Evolutionary conservation across 2,888 invertebrate genomes (phyloP).

Genomic region (Seira ritae): DNA sequence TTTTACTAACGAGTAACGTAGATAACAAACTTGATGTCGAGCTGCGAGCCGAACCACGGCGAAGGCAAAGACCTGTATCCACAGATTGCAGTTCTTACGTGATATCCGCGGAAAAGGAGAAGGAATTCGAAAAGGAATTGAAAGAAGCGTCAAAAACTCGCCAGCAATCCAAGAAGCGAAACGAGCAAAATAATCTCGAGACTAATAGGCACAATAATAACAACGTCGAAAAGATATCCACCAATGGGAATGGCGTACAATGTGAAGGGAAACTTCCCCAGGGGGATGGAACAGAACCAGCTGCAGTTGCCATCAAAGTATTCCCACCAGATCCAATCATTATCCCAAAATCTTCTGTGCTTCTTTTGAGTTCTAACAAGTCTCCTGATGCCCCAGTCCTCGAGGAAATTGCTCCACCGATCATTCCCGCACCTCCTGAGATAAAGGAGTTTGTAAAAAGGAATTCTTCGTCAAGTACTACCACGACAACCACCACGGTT

Average conservation of each 20-base stretch:
- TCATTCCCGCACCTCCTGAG: neutral
- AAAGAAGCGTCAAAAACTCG: conserved; percentile 24
- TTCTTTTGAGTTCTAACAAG: conserved; percentile 37
- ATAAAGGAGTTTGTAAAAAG: conserved; percentile 36
- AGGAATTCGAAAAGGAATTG: conserved; percentile 18
- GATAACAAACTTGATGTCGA: conserved; percentile 43
- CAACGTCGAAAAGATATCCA: neutral
- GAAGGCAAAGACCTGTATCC: conserved; percentile 3
- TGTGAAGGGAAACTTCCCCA: neutral
- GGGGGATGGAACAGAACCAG: conserved; percentile 45
- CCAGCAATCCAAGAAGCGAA: conserved; percentile 18
- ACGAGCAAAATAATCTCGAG: conserved; percentile 14
- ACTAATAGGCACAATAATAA: conserved; percentile 11
- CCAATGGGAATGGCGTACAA: neutral
- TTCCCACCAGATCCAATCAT: conserved; percentile 62
- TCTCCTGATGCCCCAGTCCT: conserved; percentile 18
- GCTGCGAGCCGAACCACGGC: neutral
- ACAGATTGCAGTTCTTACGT: conserved; percentile 23
- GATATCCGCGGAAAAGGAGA: conserved; percentile 21
- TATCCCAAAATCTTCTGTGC: conserved; percentile 55
- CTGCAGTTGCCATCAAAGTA: conserved; percentile 62
- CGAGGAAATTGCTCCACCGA: neutral
- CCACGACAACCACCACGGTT: conserved; percentile 3
- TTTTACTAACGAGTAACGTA: conserved; percentile 50
- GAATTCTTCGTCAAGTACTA: neutral